phyloP scores from a whole-genome alignment of 2,888 invertebrate species.

The Tetragonisca angustula region DNA sequence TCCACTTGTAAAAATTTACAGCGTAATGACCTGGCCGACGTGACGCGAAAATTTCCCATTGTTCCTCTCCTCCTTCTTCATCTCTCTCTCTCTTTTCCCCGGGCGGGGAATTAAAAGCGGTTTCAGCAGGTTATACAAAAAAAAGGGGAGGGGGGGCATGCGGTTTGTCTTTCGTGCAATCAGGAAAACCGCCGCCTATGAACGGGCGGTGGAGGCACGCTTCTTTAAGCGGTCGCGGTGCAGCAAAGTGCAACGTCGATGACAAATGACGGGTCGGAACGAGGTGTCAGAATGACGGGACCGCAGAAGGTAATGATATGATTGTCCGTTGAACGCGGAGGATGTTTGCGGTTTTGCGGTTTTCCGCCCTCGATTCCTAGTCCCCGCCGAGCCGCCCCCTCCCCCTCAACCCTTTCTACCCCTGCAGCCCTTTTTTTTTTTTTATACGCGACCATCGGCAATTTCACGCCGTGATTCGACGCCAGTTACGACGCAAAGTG shows the following conservation, averaged over 20 bases:
- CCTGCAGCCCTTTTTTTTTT: conserved; percentile 55
- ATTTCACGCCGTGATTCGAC: conserved; percentile 56
- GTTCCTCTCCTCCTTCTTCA: too few species aligned
- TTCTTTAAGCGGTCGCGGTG: conserved; percentile 65
- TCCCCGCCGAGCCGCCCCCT: not conserved
- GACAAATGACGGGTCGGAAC: conserved; percentile 81
- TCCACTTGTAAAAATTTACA: too few species aligned
- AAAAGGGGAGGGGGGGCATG: not conserved
- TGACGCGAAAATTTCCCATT: too few species aligned
- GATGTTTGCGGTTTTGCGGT: conserved; percentile 83
- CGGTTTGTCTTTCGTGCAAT: conserved; percentile 43
- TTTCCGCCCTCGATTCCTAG: conserved; percentile 76
- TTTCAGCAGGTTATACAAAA: not conserved
- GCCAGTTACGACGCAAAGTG: conserved; percentile 35
- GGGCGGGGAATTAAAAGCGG: not conserved
- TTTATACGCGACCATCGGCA: conserved; percentile 55
- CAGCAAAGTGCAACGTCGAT: conserved; percentile 73
- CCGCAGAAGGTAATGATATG: conserved; percentile 83
- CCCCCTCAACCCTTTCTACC: conserved; percentile 10
- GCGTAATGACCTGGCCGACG: too few species aligned
- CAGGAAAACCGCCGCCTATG: conserved; percentile 62
- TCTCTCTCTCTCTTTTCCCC: too few species aligned
- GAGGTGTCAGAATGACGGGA: conserved; percentile 82
- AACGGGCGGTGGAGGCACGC: conserved; percentile 44
- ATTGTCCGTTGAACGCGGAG: conserved; percentile 80